These are phyloP conservation scores for Alosa sapidissima DNA, from an alignment of 2,797 vertebrate species.

Conservation along the genomic window DNA sequence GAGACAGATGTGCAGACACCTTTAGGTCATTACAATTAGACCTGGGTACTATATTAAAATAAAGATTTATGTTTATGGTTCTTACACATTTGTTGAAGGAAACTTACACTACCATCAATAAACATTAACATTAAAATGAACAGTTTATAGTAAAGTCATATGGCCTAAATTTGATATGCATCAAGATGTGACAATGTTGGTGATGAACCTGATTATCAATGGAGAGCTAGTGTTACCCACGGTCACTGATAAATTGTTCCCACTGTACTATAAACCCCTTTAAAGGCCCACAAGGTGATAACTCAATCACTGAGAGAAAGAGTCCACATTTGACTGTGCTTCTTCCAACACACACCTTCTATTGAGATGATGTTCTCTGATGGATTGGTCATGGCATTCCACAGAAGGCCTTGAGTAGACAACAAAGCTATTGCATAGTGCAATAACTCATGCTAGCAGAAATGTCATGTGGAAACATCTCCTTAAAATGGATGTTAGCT, in stretches of 20 bases:
- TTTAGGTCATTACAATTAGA: neutral
- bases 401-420: constrained; percentile 54
- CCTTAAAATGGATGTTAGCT: constrained; percentile 45
- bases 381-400: constrained; percentile 54
- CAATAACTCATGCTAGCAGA: constrained; percentile 51
- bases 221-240: neutral
- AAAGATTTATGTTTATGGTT: neutral
- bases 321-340: neutral
- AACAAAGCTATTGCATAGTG: constrained; percentile 51
- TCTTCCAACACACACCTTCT: neutral
- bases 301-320: neutral
- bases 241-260: neutral
- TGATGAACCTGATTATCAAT: neutral
- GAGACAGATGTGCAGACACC: neutral
- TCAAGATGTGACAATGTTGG: neutral
- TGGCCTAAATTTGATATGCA: neutral
- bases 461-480: constrained; percentile 44
- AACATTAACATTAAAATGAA: too few relatives aligned
- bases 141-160: too few relatives aligned
- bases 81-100: too few relatives aligned
- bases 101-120: too few relatives aligned
- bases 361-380: constrained; percentile 30
- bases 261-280: neutral
- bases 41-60: neutral
- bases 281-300: neutral